Percentiles rank a stretch among this genome's conserved stretches.
Evolutionary conservation across 1,140 invertebrate genomes (phyloP).

Genomic region (Listronotus oregonensis): DNA sequence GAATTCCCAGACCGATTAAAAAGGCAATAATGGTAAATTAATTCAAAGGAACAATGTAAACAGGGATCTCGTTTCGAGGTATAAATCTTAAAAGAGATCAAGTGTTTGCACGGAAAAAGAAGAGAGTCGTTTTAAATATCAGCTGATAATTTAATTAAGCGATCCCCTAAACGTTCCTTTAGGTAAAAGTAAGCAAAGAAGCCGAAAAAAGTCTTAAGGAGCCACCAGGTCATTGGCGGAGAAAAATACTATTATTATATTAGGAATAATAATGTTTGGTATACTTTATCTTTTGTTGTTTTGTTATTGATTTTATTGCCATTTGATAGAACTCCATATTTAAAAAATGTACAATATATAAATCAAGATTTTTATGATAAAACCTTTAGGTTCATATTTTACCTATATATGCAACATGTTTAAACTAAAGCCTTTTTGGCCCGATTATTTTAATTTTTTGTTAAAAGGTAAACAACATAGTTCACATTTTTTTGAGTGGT

Average conservation of each 20-base stretch:
- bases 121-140: constrained; percentile 52
- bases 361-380: too few species aligned
- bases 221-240: constrained; percentile 24
- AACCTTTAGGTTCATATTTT: too few species aligned
- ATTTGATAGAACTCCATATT: too few species aligned
- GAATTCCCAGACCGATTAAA: constrained; percentile 25
- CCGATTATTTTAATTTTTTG: too few species aligned
- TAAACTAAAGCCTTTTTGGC: too few species aligned
- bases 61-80: constrained; percentile 27
- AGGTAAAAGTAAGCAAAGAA: constrained; percentile 40
- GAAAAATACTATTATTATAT: neutral
- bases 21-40: constrained; percentile 36
- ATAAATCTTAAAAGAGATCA: constrained; percentile 43
- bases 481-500: too few species aligned
- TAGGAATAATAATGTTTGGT: too few species aligned
- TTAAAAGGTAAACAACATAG: too few species aligned
- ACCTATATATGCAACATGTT: too few species aligned
- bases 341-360: too few species aligned
- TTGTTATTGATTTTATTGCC: too few species aligned
- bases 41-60: constrained; percentile 36
- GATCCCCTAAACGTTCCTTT: constrained; percentile 48
- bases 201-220: constrained; percentile 44
- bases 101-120: constrained; percentile 49
- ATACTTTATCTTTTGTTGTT: too few species aligned
- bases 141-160: constrained; percentile 55